A percentile compares a stretch with the other conserved stretches of the same genome.
These are phyloP conservation scores for Rachycentron canadum DNA, from an alignment of 2,797 vertebrate species.

Conservation along the genomic window DNA sequence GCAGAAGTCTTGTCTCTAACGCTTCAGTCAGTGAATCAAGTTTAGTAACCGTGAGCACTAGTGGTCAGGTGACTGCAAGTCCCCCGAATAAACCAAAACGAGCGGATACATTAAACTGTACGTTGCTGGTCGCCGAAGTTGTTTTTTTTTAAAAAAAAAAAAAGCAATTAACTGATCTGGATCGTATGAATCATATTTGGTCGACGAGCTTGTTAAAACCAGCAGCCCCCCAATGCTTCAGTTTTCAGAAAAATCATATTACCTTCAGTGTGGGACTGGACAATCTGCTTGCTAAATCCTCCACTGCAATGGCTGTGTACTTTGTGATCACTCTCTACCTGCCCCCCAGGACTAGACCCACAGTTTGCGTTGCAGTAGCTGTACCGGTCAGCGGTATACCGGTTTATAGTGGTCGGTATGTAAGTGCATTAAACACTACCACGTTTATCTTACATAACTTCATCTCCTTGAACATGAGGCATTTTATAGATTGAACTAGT, in stretches of 20 bases:
- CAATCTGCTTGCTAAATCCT: not conserved
- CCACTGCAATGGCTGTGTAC: not conserved
- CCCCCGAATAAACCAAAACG: not conserved
- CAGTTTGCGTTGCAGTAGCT: not conserved
- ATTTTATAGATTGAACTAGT: not conserved
- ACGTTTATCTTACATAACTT: not conserved
- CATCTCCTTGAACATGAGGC: not conserved
- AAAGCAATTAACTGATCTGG: not conserved
- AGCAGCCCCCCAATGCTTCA: not conserved
- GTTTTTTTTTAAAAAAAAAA: no score
- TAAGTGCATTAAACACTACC: not conserved
- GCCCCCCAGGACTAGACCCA: not conserved
- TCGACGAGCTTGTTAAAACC: not conserved
- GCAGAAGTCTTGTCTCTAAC: no score
- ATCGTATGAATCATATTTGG: not conserved
- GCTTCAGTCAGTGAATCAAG: not conserved
- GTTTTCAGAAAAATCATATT: not conserved
- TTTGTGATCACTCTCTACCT: not conserved
- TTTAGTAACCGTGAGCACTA: not conserved
- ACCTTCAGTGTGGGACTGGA: not conserved
- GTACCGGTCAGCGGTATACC: not conserved
- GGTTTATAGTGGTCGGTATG: not conserved
- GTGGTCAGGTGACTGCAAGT: conserved; percentile 11
- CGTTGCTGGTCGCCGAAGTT: not conserved
- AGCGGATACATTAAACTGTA: not conserved